Base-by-base conservation (phyloP, 2,888 invertebrate species). In the Drosophila longiperda region DNA sequence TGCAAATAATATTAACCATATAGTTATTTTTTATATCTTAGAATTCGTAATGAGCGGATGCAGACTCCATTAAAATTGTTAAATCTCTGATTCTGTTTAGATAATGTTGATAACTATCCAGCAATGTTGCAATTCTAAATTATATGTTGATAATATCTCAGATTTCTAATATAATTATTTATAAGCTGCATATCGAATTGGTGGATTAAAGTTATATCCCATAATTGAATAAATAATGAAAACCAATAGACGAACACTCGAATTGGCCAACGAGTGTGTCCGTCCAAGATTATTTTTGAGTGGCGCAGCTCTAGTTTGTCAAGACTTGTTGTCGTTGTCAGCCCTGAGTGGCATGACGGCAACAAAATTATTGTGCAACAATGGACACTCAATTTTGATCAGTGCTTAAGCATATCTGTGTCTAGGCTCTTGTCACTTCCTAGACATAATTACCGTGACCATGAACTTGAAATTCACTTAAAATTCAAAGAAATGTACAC, bases 351-450 rank as follows among this genome's bases (percentile, higher is more conserved):
- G 87, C 90, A 87, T 85, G 89, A 85, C 85, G 76, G 68, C 89
- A 76, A 75, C 71, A 75, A 69, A 75, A 72, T 57, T 34, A 32
- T 63, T 69, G 49, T 88, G 83, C 86, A 83, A 85, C 89, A 85
- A 85, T 85, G 69, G 79, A 48, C 75, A 74, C 71, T 73, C 81
- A 76, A 89, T 78, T 75, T 70, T 70, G 73, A 67, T 58, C 61
- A 38, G 20, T 57, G 63, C 66, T 66, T 69, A 50, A 59, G 66
- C 50, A 33, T 67, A 64, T 66, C 63, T 48, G 53, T 54, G 26
- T 38, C 26, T 38, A 38, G 50, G 26, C 66, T 67, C 62, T 77
- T 87, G 89, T 82, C 87, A 89, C 89, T 85, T 89, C 84, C 84
- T 87, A 75, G 87, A 78, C 72, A 78, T 79, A 79, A 79, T 69